Base-by-base conservation (phyloP, 2,113 vertebrate species). In the Myotis brandtii region DNA sequence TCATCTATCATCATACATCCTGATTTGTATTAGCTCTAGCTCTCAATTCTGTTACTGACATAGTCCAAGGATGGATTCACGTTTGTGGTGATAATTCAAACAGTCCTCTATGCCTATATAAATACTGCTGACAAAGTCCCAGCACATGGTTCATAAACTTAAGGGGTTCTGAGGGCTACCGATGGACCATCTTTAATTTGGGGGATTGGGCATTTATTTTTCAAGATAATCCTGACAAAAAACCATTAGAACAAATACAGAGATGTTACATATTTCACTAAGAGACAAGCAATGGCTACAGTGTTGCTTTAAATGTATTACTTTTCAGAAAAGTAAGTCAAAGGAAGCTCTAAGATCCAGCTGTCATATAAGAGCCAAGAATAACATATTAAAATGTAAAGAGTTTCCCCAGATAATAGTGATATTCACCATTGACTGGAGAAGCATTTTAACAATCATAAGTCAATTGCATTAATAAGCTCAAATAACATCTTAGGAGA, bases 301-400 rank as follows among this genome's bases (percentile, higher is more conserved):
- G 11, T 59, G 27, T 98, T 89, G 67, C 37, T 94, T 64, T 76
- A 79, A 70, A 25, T 86, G 87, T 37, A 82, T 56, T 56, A 79
- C 18, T 89, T 89, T 94, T 89, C 34, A 89, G 64, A 75, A 85
- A 87, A 86, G 37, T 72, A 91, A 66, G 56, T 76, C 56, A 75
- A 90, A 62, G 14, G 14, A 86, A 69, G 20, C 85, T 93, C 76
- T 80, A 80, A 95, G 96, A 72, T 23, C 56, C 10, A 95, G 62
- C 37, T 89, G 37, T 81, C 43, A 56, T 34, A 1, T 6, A 66
- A 93, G 70, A 90, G 59, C 13, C 62, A 93, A 50, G 50, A 92
- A 80, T 43, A 89, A 93, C 7, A 34, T 1, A 77, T 37, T 79
- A 59, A 97, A 91, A 66, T 84, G 20, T 46, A 87, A 92, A 81